These are phyloP conservation scores for Fopius arisanus DNA, from an alignment of 1,140 invertebrate genomes.

Conservation along the genomic window DNA sequence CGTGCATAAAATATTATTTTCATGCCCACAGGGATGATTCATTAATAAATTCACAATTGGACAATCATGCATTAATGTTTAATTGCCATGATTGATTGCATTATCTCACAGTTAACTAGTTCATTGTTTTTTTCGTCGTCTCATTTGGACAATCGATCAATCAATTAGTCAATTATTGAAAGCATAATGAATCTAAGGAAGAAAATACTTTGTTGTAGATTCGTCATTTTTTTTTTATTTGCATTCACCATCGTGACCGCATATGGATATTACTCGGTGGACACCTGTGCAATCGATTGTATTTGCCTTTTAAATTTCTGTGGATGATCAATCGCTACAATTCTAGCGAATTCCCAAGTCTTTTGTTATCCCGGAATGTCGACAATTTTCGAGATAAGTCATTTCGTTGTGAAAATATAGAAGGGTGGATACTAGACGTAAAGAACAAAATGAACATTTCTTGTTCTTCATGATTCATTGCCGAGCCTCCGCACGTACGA, in stretches of 20 bases:
- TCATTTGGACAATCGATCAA: not conserved
- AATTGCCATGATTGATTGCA: not conserved
- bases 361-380: not conserved
- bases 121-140: not conserved
- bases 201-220: not conserved
- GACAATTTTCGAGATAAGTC: not conserved
- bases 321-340: conserved; percentile 13
- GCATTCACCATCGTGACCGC: not conserved
- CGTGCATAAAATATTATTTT: not conserved
- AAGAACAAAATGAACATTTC: conserved; percentile 2
- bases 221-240: conserved; percentile 1
- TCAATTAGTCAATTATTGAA: not conserved
- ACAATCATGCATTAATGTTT: not conserved
- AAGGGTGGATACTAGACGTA: not conserved
- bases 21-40: conserved; percentile 7
- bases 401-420: not conserved
- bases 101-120: not conserved
- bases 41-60: not conserved
- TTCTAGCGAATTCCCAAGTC: conserved; percentile 3
- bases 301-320: conserved; percentile 7
- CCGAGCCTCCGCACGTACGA: conserved; percentile 19
- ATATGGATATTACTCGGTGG: not conserved
- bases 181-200: not conserved
- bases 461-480: not conserved
- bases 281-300: not conserved